phyloP scores from a whole-genome alignment of 2,888 invertebrate genomes.

The Lycocerus yunnanus region DNA sequence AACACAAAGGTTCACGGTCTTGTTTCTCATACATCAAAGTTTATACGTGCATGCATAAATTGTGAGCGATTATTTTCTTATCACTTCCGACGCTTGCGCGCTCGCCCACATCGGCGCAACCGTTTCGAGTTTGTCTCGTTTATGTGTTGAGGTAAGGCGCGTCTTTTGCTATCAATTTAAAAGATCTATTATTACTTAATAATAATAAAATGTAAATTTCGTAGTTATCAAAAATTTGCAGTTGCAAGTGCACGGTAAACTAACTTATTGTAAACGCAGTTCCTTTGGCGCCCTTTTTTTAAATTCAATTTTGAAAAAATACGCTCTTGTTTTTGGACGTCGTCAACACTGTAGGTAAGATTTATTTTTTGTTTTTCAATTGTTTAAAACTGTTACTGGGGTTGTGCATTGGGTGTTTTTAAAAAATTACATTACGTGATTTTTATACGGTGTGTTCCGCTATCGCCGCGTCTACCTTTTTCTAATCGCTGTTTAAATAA shows the following conservation, averaged over 20 bases:
- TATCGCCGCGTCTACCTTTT: background rate
- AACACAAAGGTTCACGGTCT: background rate
- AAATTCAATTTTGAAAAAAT: background rate
- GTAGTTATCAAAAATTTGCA: too few species aligned
- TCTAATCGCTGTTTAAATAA: constrained; percentile 11
- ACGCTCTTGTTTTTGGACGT: background rate
- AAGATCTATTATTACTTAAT: too few species aligned
- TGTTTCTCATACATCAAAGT: background rate
- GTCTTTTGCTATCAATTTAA: background rate
- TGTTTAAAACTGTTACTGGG: background rate
- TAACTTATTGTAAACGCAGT: too few species aligned
- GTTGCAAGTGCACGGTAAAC: too few species aligned
- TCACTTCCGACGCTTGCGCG: background rate
- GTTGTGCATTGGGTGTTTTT: background rate
- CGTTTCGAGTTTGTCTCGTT: background rate
- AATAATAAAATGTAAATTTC: too few species aligned
- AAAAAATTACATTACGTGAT: background rate
- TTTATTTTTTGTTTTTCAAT: background rate
- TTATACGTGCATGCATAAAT: constrained; percentile 1
- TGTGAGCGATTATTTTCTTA: background rate
- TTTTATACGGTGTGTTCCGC: background rate
- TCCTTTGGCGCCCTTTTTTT: background rate
- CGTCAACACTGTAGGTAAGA: background rate
- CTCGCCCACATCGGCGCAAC: background rate
- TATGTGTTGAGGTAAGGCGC: background rate